phyloP scores from a whole-genome alignment of 2,888 invertebrate species.

The Habroteleia sp. region DNA sequence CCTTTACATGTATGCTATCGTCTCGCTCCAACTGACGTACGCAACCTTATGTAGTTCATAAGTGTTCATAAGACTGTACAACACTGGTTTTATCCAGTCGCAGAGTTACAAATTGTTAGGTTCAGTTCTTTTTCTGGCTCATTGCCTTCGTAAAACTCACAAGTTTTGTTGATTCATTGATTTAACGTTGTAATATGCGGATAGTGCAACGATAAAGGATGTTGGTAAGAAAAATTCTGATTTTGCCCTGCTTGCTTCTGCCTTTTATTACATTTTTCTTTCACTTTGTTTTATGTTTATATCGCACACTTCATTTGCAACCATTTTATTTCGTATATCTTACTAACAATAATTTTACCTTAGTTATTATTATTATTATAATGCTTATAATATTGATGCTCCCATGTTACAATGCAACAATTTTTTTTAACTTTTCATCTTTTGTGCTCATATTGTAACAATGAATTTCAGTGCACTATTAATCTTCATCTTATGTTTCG shows the following conservation, averaged over 20 bases:
- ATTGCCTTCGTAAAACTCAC: neutral
- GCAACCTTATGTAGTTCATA: constrained; percentile 45
- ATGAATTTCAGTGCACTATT: no score
- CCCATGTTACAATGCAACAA: no score
- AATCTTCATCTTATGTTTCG: no score
- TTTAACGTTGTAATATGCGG: constrained; percentile 13
- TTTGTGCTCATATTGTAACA: no score
- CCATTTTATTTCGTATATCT: no score
- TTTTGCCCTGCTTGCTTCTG: neutral
- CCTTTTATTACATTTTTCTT: neutral
- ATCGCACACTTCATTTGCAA: no score
- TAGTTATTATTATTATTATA: no score
- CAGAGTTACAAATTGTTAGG: constrained; percentile 16
- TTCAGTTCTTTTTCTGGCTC: neutral
- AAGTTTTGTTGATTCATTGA: neutral
- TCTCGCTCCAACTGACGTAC: constrained; percentile 30
- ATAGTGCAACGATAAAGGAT: constrained; percentile 25
- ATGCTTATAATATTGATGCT: no score
- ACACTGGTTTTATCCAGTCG: constrained; percentile 1
- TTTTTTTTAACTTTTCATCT: no score
- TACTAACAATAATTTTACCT: no score
- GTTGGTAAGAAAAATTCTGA: constrained; percentile 7
- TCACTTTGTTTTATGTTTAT: no score
- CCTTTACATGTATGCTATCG: constrained; percentile 12
- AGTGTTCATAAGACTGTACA: constrained; percentile 48